phyloP scores from a whole-genome alignment of 1,140 invertebrate species.

The Lineus longissimus region DNA sequence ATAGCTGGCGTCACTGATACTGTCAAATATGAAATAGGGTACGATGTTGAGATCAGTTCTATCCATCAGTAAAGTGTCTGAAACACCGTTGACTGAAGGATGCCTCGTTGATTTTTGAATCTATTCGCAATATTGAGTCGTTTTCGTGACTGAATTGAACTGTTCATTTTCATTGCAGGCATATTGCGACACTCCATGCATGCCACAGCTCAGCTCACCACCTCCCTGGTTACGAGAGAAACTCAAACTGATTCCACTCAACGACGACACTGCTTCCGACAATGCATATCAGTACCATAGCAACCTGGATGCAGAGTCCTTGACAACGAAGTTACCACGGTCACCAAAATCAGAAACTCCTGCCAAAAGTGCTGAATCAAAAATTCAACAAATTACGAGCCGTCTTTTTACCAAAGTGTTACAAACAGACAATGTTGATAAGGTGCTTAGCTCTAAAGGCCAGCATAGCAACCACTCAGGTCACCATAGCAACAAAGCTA shows the following conservation, averaged over 20 bases:
- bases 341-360: conserved; percentile 3
- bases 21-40: no score
- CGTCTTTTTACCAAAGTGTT: no score
- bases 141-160: no score
- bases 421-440: not conserved
- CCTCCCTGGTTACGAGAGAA: conserved; percentile 40
- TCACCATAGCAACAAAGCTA: not conserved
- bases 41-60: no score
- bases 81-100: no score
- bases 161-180: conserved; percentile 24
- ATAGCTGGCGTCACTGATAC: no score
- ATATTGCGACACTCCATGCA: conserved; percentile 29
- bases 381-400: not conserved
- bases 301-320: not conserved
- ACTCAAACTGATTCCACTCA: conserved; percentile 11
- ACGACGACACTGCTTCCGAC: not conserved
- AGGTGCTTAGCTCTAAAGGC: not conserved
- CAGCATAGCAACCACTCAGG: not conserved
- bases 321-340: not conserved
- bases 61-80: no score
- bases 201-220: conserved; percentile 40
- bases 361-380: not conserved
- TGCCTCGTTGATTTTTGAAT: no score
- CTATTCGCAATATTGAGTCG: no score
- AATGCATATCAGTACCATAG: not conserved